Evolutionary conservation across 2,888 invertebrate genomes (phyloP), one percentile per base, ranked within the genome.

Genomic region (Adela reaumurella): DNA sequence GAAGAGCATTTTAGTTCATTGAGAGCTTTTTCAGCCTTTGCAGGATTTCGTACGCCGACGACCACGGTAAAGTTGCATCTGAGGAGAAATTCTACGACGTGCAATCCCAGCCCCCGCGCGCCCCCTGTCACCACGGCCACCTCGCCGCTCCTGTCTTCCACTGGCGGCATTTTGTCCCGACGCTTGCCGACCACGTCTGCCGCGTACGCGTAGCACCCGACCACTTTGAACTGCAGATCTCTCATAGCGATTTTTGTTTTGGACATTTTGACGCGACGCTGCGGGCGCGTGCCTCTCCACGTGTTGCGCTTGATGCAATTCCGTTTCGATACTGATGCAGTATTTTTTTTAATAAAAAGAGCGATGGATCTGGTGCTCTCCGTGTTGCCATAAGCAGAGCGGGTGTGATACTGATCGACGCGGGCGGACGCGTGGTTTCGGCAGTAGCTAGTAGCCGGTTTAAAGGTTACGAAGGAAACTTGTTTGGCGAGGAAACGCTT

Each of bases 81-180:
- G 47, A 93, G 68, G 48, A 94, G 73, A 68, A 87, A 88, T 64
- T 85, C 85, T 19, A 91, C 86, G 17, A 92, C 86, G 70, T 87
- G 85, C 18, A 83, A 70, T 10, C 94, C 94, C 58, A 94, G 92
- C 41, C 94, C 94, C 56, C 92, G 82, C 50, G 91, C 88, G 2
- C 94, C 94, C 45, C 94, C 94, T 8, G 94, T 94, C 52, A 94
- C 84, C 48, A 94, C 84, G 51, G 90, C 93, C 50, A 90, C 74
- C 72, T 35, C 86, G 84, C 49, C 83, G 87, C 41, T 78, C 77
- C 61, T 85, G 35, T 35, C 35, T 14, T 35, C 35, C 3, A 35
- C 3, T 14, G 35, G 35, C 35, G 35, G 35, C 11, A 35, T 3
- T 11, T 14, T 8, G 35, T 35, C 35, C 4, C 14, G 35, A 8